phyloP scores from a whole-genome alignment of 2,797 vertebrate genomes.

The Pteropus rufus region DNA sequence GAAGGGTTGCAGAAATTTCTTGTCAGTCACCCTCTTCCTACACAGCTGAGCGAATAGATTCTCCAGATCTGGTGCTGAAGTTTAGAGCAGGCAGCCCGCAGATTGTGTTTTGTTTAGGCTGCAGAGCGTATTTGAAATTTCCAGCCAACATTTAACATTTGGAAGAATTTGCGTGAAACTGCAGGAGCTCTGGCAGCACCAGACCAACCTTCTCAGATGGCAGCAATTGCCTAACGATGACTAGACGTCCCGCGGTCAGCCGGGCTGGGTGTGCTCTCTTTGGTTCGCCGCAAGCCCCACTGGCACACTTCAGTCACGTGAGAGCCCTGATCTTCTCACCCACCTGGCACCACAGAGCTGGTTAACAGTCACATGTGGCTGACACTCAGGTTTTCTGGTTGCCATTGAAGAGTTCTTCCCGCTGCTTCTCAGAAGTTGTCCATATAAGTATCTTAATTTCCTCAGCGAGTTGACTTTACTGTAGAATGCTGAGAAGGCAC shows the following conservation, averaged over 20 bases:
- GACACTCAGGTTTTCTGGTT: not conserved
- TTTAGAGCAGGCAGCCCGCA: not conserved
- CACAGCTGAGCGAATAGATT: not conserved
- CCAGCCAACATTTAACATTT: not conserved
- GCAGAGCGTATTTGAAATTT: not conserved
- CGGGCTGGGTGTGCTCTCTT: not conserved
- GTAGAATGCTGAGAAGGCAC: not conserved
- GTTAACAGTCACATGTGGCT: not conserved
- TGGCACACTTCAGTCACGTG: fast-evolving
- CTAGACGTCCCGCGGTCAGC: fast-evolving
- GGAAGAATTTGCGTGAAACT: not conserved
- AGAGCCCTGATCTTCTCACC: not conserved
- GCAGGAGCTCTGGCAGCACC: not conserved
- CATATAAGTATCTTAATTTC: not conserved
- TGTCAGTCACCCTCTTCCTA: fast-evolving
- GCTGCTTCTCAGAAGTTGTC: not conserved
- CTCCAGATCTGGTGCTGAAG: not conserved
- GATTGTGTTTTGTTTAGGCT: not conserved
- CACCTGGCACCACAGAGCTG: not conserved
- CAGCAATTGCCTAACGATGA: not conserved
- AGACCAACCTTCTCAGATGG: not conserved
- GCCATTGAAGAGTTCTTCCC: not conserved
- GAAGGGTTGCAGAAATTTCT: not conserved
- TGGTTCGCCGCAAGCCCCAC: not conserved
- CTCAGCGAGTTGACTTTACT: not conserved